Base-by-base conservation (phyloP, 2,888 invertebrate species). In the Timema cristinae region DNA sequence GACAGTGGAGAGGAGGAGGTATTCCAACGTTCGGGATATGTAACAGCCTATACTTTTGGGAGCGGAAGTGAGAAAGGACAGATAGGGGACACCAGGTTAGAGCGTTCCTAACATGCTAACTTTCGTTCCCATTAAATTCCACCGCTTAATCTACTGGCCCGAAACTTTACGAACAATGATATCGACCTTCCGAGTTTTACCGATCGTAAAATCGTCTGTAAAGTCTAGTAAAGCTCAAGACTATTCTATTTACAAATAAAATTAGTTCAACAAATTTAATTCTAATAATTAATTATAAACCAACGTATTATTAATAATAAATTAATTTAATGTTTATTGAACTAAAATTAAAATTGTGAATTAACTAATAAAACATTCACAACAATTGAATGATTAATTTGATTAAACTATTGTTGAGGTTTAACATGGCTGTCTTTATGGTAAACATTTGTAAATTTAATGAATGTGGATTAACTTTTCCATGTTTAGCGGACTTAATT, bases 381-480 rank as follows among this genome's bases (percentile, higher is more conserved):
- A 9, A 54, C 16, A 10, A 61, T 61, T 11, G 8, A n/a, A 16
- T 11, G 49, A 6, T 15, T 67, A 7, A 50, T 63, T 11, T 68
- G 15, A 66, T 70, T 66, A 67, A 48, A 72, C 13, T 66, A 15
- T 10, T 50, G 49, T 56, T 50, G 48, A 80, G 78, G 32, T 32
- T 81, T 80, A 83, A 82, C 85, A 93, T 94, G 94, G 93, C 94
- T 85, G 92, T 93, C 86, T 93, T 94, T 87, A 89, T 93, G 87
- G 86, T 91, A 84, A 94, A 94, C 88, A 90, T 90, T 86, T 94
- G 94, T 86, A 93, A 92, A 88, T 94, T 90, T 85, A 90, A 90
- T 86, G 90, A 91, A 84, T 94, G 94, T 87, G 92, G 91, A 80
- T 88, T 91, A 82, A 91, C 88, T 80, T 94, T 93, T 88, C 89